Evolutionary conservation across 2,888 invertebrate genomes (phyloP).

Genomic region (Brachypalpus laphriformis): DNA sequence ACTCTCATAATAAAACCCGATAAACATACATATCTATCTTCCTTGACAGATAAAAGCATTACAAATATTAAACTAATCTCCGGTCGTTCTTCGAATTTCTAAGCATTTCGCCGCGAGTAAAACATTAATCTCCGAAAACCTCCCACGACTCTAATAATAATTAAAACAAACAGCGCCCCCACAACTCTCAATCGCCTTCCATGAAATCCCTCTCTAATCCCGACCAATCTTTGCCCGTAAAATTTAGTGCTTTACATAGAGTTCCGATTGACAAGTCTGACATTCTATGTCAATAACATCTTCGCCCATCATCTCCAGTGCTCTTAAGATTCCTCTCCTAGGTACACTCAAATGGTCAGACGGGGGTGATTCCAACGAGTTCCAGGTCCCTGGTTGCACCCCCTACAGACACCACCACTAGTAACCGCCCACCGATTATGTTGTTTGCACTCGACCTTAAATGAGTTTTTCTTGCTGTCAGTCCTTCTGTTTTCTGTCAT

Average conservation of each 20-base stretch:
- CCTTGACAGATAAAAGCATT: background rate
- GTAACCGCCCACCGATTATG: background rate
- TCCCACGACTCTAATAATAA: constrained; percentile 5
- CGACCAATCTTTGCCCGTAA: constrained; percentile 1
- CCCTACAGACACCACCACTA: background rate
- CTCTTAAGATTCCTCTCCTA: background rate
- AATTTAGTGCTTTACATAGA: constrained; percentile 20
- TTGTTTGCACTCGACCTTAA: constrained; percentile 51
- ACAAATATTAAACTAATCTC: background rate
- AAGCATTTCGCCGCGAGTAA: background rate
- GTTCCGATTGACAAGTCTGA: constrained; percentile 33
- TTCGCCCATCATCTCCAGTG: background rate
- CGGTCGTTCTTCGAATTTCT: background rate
- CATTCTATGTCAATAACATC: constrained; percentile 35
- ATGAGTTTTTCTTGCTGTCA: constrained; percentile 36
- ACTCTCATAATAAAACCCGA: background rate
- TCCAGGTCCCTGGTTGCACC: constrained; percentile 1
- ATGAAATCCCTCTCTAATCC: background rate
- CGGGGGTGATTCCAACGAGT: background rate
- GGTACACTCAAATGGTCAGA: background rate
- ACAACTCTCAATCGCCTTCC: background rate
- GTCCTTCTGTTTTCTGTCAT: background rate
- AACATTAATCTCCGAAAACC: background rate
- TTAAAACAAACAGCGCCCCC: constrained; percentile 6
- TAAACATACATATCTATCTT: background rate